Conservation (phyloP, 2,797 vertebrate species). For the Xenopus petersii region DNA sequence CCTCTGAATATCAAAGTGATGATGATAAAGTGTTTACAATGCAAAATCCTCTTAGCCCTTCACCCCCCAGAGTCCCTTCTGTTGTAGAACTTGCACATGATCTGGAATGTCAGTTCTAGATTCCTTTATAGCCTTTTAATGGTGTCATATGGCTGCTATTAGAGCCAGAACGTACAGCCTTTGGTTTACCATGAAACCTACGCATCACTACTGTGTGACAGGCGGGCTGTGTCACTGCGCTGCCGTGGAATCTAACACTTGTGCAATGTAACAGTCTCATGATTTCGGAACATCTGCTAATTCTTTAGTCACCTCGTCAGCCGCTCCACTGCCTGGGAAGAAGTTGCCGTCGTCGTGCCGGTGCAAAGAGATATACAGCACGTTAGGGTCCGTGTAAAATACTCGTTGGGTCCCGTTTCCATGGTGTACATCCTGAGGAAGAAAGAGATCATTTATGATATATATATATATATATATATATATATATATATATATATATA, state of each 20-base stretch:
- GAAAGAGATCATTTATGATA: background rate
- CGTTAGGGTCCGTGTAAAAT: slow-evolving; percentile 87
- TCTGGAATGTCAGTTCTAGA: slow-evolving; percentile 23
- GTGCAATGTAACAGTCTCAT: background rate
- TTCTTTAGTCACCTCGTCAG: slow-evolving; percentile 73
- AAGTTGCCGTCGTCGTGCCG: slow-evolving; percentile 92
- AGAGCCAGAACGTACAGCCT: background rate
- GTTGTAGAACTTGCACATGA: slow-evolving; percentile 32
- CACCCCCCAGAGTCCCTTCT: slow-evolving; percentile 37
- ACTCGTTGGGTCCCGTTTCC: slow-evolving; percentile 94
- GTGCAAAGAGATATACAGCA: slow-evolving; percentile 93
- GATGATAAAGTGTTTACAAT: slow-evolving; percentile 49
- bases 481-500: too few species aligned
- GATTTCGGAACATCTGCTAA: background rate
- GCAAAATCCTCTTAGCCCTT: slow-evolving; percentile 45
- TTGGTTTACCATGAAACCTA: background rate
- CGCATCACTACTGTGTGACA: background rate
- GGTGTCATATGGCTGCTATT: slow-evolving; percentile 29
- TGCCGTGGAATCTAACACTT: background rate
- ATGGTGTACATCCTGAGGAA: slow-evolving; percentile 87
- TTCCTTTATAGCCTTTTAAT: slow-evolving; percentile 1
- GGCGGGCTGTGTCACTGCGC: background rate
- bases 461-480: too few species aligned
- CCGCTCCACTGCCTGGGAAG: slow-evolving; percentile 90
- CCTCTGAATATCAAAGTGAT: slow-evolving; percentile 47